Evolutionary conservation across 2,797 vertebrate species (phyloP), one percentile per base, ranked within the genome.

Genomic region (Rousettus madagascariensis): DNA sequence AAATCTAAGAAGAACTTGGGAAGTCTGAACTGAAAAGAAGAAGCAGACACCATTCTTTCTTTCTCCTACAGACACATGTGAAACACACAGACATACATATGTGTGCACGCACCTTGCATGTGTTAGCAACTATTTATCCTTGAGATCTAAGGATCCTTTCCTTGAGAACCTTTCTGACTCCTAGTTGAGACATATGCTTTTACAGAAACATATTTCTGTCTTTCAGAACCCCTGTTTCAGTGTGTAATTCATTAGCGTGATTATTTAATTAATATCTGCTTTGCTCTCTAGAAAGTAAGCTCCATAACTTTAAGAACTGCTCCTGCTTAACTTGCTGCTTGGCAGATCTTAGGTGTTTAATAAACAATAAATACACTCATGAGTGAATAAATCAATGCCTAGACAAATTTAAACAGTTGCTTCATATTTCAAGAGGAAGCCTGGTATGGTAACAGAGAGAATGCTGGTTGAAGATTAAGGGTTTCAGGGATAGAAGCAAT

Each of bases 391-490:
- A 46, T 63, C 63, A 85, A 66, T 19, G 22, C 33, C 41, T 57
- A 46, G 85, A 28, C n/a, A 84, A 84, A 96, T 92, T 61, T 92
- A 28, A 85, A 79, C 16, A 41, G 36, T n/a, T 65, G 49, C 51
- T 63, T 75, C 55, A 65, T 19, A 85, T 15, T 88, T 94, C 71
- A 83, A 55, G 46, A 85, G 68, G 74, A 57, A 57, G 26, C 15
- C 5, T 30, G 68, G 5, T 49, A 68, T 8, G 82, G 59, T 6
- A 36, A 91, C 51, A 59, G 26, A 87, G 38, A 85, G 30, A 43
- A 71, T 61, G 7, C 3, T 86, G 79, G 17, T 16, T 65, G 22
- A 3, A 26, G 33, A 90, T 41, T 57, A 51, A 72, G 8, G 61
- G 38, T 78, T 71, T 90, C 71, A 26, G 53, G n/a, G 55, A 22